A percentile compares a stretch with the other conserved stretches of the same genome.
These are phyloP conservation scores for Apis laboriosa DNA, from an alignment of 1,140 invertebrate genomes.

Conservation along the genomic window DNA sequence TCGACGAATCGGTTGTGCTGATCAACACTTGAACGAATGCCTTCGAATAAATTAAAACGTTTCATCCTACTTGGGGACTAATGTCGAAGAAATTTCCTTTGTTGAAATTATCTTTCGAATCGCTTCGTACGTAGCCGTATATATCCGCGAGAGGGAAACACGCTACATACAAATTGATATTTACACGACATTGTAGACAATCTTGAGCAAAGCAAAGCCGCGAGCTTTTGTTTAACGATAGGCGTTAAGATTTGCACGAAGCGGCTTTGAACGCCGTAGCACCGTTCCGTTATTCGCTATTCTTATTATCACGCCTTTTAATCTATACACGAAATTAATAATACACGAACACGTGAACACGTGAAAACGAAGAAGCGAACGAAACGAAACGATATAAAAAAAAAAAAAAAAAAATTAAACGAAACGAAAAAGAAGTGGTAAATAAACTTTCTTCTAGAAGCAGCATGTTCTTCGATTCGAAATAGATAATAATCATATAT, in stretches of 20 bases:
- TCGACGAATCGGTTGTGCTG: slow-evolving; percentile 72
- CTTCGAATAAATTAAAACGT: no score
- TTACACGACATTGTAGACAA: background rate
- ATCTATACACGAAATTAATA: slow-evolving; percentile 8
- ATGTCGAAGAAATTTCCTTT: background rate
- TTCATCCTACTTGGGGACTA: background rate
- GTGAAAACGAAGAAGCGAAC: slow-evolving; percentile 16
- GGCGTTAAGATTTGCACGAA: background rate
- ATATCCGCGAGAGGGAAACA: no score
- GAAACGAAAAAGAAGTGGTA: background rate
- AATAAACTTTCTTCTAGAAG: background rate
- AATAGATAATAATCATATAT: no score
- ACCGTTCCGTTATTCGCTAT: background rate
- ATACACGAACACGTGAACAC: slow-evolving; percentile 10
- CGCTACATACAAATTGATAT: background rate
- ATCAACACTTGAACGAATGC: slow-evolving; percentile 8
- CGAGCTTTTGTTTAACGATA: background rate
- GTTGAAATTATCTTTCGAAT: background rate
- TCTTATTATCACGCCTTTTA: background rate
- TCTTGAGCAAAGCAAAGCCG: no score
- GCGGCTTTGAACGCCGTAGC: slow-evolving; percentile 23
- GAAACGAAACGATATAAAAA: background rate
- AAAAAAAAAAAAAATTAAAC: background rate
- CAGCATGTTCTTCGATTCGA: background rate
- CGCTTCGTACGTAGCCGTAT: slow-evolving; percentile 20